phyloP scores from a whole-genome alignment of 1,140 invertebrate species.

The Metopolophium dirhodum region DNA sequence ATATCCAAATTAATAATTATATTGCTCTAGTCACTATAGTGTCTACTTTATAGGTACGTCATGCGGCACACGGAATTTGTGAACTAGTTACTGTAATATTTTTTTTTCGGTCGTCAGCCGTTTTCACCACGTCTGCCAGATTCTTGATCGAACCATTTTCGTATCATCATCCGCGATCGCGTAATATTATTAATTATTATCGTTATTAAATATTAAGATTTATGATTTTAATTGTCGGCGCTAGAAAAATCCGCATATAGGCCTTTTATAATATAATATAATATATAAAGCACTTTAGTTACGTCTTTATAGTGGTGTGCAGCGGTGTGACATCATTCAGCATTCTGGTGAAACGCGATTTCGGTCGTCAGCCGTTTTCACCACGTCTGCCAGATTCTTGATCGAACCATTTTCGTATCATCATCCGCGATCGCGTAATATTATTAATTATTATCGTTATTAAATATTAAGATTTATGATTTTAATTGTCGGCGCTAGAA shows the following conservation, averaged over 20 bases:
- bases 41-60: background rate
- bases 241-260: no score
- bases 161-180: background rate
- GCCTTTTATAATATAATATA: background rate
- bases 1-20: background rate
- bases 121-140: background rate
- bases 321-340: background rate
- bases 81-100: background rate
- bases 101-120: background rate
- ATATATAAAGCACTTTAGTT: background rate
- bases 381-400: background rate
- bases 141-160: background rate
- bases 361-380: background rate
- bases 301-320: background rate
- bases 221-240: background rate
- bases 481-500: background rate
- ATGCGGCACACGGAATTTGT: no score
- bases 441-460: no score
- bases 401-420: background rate
- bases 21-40: background rate
- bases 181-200: background rate
- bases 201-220: background rate
- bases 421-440: background rate
- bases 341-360: accelerated
- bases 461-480: background rate